Conservation (phyloP, 2,888 invertebrate genomes). For the Eristalis tenax region DNA sequence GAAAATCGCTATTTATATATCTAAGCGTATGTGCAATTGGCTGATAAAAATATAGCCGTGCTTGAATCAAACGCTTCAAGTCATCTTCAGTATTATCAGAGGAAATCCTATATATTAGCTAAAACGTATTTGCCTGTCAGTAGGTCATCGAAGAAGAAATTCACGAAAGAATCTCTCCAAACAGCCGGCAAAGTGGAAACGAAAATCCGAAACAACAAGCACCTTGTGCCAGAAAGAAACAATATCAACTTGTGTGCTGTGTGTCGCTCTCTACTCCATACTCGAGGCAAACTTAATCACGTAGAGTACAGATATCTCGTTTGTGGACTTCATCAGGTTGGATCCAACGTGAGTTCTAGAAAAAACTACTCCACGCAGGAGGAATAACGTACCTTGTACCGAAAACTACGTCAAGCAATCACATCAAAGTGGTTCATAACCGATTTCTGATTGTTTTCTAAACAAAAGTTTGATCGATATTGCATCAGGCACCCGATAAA, state of each 20-base stretch:
- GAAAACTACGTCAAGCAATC: conserved; percentile 2
- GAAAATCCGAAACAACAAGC: neutral
- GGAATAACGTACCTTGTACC: neutral
- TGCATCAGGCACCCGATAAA: conserved; percentile 11
- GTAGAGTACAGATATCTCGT: conserved; percentile 33
- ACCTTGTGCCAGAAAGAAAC: conserved; percentile 41
- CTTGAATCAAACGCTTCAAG: neutral
- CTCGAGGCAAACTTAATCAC: conserved; percentile 29
- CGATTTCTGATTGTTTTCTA: neutral
- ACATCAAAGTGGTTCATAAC: neutral
- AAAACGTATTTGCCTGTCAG: neutral
- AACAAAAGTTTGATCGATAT: conserved; percentile 47
- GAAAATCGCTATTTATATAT: neutral
- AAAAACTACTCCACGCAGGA: conserved; percentile 14
- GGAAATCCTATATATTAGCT: neutral
- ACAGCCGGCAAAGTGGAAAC: conserved; percentile 49
- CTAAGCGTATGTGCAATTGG: neutral
- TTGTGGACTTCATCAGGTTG: conserved; percentile 20
- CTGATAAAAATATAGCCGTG: neutral
- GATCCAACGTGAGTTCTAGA: conserved; percentile 42
- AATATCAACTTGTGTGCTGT: conserved; percentile 7
- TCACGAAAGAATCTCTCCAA: conserved; percentile 28
- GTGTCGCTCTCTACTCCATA: conserved; percentile 39
- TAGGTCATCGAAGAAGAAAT: neutral
- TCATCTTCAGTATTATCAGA: neutral